A percentile compares a stretch with the other conserved stretches of the same genome.
Conservation (phyloP, 2,888 invertebrate genomes). For the Trissoscelio sp. region DNA sequence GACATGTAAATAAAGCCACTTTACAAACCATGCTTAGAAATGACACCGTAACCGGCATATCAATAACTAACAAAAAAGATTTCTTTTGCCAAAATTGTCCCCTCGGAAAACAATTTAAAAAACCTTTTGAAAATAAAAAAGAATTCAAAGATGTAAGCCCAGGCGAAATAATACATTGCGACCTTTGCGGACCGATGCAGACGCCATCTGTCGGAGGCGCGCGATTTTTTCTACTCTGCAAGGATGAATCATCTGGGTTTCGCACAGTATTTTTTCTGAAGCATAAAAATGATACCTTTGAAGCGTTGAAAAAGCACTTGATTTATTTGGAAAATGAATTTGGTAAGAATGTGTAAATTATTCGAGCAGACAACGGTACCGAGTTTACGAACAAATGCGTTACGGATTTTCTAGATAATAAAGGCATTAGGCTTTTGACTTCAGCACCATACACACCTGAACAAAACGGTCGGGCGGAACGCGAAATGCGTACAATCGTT, state of each 20-base stretch:
- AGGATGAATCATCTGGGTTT: slow-evolving; percentile 41
- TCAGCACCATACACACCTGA: slow-evolving; percentile 8
- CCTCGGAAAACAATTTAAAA: slow-evolving; percentile 28
- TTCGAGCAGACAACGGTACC: slow-evolving; percentile 53
- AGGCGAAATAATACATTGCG: slow-evolving; percentile 28
- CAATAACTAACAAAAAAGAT: slow-evolving; percentile 45
- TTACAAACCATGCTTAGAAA: slow-evolving; percentile 54
- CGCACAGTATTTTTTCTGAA: not conserved
- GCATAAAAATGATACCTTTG: not conserved
- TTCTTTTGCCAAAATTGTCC: slow-evolving; percentile 40
- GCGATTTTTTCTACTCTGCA: slow-evolving; percentile 52
- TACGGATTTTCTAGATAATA: not conserved
- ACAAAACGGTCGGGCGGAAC: slow-evolving; percentile 39
- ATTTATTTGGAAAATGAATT: slow-evolving; percentile 44
- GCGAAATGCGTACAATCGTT: slow-evolving; percentile 69
- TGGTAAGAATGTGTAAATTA: slow-evolving; percentile 38
- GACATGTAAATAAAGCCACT: slow-evolving; percentile 61
- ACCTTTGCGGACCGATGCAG: slow-evolving; percentile 54
- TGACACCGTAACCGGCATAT: slow-evolving; percentile 54
- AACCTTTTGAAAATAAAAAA: slow-evolving; percentile 14
- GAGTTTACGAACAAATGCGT: not conserved
- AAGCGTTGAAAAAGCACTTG: not conserved
- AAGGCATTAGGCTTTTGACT: not conserved
- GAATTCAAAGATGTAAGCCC: slow-evolving; percentile 10
- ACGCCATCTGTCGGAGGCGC: slow-evolving; percentile 48